Evolutionary conservation across 2,888 invertebrate genomes (phyloP), one percentile per base, ranked within the genome.

Genomic region (Protophormia terraenovae): DNA sequence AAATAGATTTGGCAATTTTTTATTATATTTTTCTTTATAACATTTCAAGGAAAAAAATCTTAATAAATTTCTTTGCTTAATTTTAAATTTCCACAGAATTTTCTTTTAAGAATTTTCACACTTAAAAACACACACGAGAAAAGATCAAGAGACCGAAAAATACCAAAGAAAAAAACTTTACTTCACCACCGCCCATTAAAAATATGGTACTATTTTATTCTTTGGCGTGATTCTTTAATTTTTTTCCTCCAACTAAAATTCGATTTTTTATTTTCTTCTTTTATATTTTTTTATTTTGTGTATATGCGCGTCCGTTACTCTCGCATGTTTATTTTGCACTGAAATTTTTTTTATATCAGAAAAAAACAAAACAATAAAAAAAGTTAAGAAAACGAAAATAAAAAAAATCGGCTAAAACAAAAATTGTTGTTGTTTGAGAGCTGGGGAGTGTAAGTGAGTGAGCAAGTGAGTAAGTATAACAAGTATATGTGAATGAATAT

Each of bases 241-340:
- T 38, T 67, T 58, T 35, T 27, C 3, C 12, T 72, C 41, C 16
- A 16, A 16, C 22, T n/a, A n/a, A n/a, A 47, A 5, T 10, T 16
- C 16, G n/a, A n/a, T 35, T 58, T 35, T 66, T 32, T 12, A 24
- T 35, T 22, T 41, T 38, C n/a, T 47, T 50, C 27, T 29, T 24
- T 47, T 1, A 19, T 35, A 10, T 10, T 16, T 41, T 14, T 62
- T 67, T 29, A 29, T 16, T 50, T 64, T 50, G 29, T 72, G 38
- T 50, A 22, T 66, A 53, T 73, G 69, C 78, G 73, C 82, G 78
- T 82, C 85, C 82, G 75, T 75, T 71, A 85, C 75, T 78, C 82
- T 85, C 85, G 75, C 82, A 85, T 79, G 82, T 85, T 82, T 75
- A 79, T 82, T 71, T 85, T 82, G 75, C 75, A 85, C 85, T 85